These are phyloP conservation scores for Entomobrya multifasciata DNA, from an alignment of 2,888 invertebrate genomes.

Conservation along the genomic window DNA sequence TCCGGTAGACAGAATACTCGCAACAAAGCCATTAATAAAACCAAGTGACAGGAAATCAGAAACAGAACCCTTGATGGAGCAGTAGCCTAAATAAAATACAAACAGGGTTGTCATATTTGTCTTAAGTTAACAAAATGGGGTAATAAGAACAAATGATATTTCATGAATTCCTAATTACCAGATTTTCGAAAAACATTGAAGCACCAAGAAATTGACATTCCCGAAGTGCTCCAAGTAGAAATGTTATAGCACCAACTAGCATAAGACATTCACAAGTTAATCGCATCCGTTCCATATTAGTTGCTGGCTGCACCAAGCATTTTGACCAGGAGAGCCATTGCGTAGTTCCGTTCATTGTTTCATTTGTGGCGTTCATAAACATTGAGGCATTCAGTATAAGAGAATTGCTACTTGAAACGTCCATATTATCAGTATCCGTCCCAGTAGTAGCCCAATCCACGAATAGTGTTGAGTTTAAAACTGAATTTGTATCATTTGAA, in stretches of 20 bases:
- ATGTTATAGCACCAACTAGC: conserved; percentile 91
- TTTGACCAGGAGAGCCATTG: conserved; percentile 54
- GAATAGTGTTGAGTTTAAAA: background rate
- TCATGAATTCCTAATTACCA: too few species aligned
- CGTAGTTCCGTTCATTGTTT: conserved; percentile 27
- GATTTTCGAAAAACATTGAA: conserved; percentile 96
- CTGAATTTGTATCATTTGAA: conserved; percentile 77
- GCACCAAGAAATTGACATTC: conserved; percentile 95
- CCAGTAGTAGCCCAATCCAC: conserved; percentile 37
- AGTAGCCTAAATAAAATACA: conserved; percentile 85
- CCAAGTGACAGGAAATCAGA: conserved; percentile 93
- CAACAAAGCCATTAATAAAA: conserved; percentile 92
- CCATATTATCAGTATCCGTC: background rate
- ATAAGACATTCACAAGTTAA: conserved; percentile 89
- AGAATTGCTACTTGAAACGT: too few species aligned
- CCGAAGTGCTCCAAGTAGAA: conserved; percentile 90
- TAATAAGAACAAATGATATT: background rate
- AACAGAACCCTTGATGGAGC: conserved; percentile 96
- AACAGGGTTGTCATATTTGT: too few species aligned
- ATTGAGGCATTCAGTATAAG: conserved; percentile 33
- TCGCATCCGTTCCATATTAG: conserved; percentile 86
- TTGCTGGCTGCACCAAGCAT: conserved; percentile 68
- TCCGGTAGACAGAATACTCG: conserved; percentile 90
- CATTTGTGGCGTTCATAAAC: conserved; percentile 48
- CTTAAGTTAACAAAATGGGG: background rate